Evolutionary conservation across 2,113 vertebrate genomes (phyloP).

Genomic region (Lamprotornis superbus): DNA sequence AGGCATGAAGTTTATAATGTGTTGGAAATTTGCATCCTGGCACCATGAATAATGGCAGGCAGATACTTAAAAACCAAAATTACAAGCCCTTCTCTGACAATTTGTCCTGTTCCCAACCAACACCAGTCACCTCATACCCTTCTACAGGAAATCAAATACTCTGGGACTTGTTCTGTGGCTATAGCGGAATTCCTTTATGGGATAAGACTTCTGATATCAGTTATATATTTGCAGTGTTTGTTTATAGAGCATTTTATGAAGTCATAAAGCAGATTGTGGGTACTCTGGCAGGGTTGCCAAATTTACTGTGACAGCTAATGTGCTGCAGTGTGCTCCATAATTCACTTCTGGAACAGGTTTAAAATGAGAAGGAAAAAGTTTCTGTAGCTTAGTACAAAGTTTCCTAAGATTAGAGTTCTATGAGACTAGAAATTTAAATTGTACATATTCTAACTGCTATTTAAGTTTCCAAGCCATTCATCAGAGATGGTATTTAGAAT

Average conservation of each 20-base stretch:
- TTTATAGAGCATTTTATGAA: slow-evolving; percentile 1
- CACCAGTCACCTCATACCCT: fast-evolving
- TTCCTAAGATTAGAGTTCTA: not conserved
- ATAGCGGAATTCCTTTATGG: not conserved
- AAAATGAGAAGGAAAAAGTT: not conserved
- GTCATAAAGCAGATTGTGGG: not conserved
- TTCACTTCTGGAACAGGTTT: not conserved
- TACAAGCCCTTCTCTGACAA: not conserved
- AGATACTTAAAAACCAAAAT: not conserved
- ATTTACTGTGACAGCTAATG: not conserved
- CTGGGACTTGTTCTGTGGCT: not conserved
- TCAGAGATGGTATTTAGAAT: not conserved
- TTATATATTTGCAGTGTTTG: not conserved
- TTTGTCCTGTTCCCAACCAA: not conserved
- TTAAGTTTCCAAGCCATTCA: not conserved
- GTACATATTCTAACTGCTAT: not conserved
- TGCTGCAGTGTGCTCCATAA: not conserved
- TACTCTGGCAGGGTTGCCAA: not conserved
- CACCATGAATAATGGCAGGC: not conserved
- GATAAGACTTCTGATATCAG: not conserved
- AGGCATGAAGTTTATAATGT: not conserved
- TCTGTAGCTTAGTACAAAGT: not conserved
- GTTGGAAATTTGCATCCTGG: not conserved
- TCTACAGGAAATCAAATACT: not conserved
- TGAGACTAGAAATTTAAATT: not conserved